Evolutionary conservation across 1,140 invertebrate species (phyloP), one percentile per base, ranked within the genome.

Genomic region (Drosophila bocki): DNA sequence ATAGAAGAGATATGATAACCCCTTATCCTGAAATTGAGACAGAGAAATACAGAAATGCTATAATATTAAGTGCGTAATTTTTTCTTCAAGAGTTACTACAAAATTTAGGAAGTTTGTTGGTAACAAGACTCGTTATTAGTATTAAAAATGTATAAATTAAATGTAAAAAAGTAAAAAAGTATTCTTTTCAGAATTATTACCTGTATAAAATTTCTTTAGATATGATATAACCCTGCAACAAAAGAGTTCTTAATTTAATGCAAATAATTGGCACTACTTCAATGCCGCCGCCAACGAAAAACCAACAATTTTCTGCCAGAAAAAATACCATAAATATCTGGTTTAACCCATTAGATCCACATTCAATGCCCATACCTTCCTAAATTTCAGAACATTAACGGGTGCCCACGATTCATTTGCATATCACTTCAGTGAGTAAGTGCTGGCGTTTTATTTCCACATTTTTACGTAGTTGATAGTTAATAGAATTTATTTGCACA

Each of bases 401-500:
- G 65, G 32, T 15, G 12, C 19, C 8, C 41, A 15, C 17, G n/a
- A 17, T 72, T 33, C 45, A 72, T 72, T 72, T 72, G 53, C 69
- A 72, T 71, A 72, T 72, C 69, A 72, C 69, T 72, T 72, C 53
- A 72, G 8, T 39, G 58, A 50, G 65, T 58, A 68, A 76, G 75
- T 63, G 76, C 58, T 69, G 57, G 58, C 54, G 69, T 85, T 59
- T 63, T 35, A 51, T 59, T 70, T 67, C 63, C 51, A 60, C 48
- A 57, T 68, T 80, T 63, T 59, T 51, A 33, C 50, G 29, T 51
- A 17, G 50, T 68, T 59, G 35, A 44, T 68, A 77, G 61, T 75
- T 78, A 78, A 79, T 90, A 78, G 45, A 88, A 88, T 67, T 84
- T 88, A 88, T 88, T 88, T 88, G 84, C 84, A 90, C 84, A 88